phyloP scores from a whole-genome alignment of 2,888 invertebrate genomes.

The Hesperia comma region DNA sequence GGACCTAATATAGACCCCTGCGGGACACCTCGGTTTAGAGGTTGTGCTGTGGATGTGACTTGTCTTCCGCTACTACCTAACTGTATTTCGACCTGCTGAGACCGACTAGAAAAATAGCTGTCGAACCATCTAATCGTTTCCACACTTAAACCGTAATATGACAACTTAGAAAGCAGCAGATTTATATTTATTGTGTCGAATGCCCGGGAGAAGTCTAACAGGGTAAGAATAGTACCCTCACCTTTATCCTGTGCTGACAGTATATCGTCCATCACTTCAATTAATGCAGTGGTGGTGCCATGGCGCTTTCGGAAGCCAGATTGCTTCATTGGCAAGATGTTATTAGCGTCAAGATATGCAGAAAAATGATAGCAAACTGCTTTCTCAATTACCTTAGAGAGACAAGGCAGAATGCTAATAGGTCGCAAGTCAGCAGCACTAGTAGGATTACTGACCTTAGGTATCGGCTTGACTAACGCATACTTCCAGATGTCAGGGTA shows the following conservation, averaged over 20 bases:
- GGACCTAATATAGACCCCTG: neutral
- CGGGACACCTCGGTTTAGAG: neutral
- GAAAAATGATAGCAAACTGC: neutral
- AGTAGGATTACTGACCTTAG: neutral
- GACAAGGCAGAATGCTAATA: constrained; percentile 1
- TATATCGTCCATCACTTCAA: neutral
- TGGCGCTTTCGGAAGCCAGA: neutral
- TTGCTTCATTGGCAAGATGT: neutral
- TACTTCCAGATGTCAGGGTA: neutral
- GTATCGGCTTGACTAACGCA: neutral
- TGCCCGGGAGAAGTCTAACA: neutral
- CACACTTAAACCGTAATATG: neutral
- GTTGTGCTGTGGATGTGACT: neutral
- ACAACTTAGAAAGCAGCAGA: neutral
- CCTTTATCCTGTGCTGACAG: too few species aligned
- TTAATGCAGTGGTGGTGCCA: neutral
- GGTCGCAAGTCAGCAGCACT: neutral
- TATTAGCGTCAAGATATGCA: neutral
- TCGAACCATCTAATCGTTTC: neutral
- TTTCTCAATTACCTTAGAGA: neutral
- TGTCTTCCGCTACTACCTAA: neutral
- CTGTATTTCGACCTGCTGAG: neutral
- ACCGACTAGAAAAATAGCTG: neutral
- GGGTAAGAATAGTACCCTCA: too few species aligned
- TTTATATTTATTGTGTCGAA: neutral